Base-by-base conservation (phyloP, 2,797 vertebrate species). In the Carcharodon carcharias region DNA sequence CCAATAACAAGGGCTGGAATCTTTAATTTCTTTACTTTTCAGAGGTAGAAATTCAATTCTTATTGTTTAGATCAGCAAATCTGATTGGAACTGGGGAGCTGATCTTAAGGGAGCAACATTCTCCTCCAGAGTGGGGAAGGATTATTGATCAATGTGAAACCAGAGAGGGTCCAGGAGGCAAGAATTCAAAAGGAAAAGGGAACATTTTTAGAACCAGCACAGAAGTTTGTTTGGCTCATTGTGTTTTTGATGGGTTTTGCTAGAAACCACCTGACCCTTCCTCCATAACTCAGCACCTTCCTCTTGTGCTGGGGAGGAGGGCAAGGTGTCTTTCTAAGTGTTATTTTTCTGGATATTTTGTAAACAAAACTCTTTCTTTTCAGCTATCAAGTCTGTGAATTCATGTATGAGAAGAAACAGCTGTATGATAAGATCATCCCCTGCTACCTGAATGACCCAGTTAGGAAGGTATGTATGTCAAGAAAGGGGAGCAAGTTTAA, bases 321-420 rank as follows among this genome's bases (percentile, higher is more conserved):
- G n/a, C 23, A 65, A 93, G 21, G 63, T 3, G 18, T n/a, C 2
- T 91, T 35, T 40, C 2, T 23, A 67, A 93, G 61, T 26, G n/a
- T 67, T 93, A 61, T 67, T 67, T 67, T 45, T 61, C 4, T 5
- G 6, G 50, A 35, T 71, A n/a, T 56, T 54, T 87, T 54, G 40
- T 65, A 87, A 82, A 63, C 6, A 3, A 45, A 73, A 45, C 14
- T 96, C 58, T 95, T 65, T 77, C 31, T 0, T 97, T 97, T 96
- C 96, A 99, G 99, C 97, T 99, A 99, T 96, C 99, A 99, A 97
- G 99, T 99, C 96, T 99, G 99, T 96, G 99, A 99, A 97, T 99
- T 99, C 97, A 99, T 99, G 96, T 99, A 99, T 87, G 99, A 99
- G 96, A 98, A 98, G 97, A 98, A 98, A 96, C 98, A 98, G 97